phyloP scores from a whole-genome alignment of 2,113 vertebrate genomes.

The Struthidea cinerea region DNA sequence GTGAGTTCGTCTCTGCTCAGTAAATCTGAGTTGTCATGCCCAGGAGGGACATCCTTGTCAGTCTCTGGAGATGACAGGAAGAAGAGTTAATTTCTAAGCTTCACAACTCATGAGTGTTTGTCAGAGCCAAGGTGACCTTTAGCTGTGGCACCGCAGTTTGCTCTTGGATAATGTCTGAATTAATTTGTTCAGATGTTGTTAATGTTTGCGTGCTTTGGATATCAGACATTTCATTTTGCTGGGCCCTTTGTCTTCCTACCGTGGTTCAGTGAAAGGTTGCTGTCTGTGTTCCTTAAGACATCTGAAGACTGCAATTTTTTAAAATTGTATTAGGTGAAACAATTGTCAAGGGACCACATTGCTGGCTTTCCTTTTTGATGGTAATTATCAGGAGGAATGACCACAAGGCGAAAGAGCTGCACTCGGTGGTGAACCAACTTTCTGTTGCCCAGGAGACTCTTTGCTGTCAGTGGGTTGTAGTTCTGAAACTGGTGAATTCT shows the following conservation, averaged over 20 bases:
- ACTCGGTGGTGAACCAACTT: neutral
- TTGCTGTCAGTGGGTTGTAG: neutral
- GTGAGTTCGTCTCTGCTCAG: neutral
- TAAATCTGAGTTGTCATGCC: neutral
- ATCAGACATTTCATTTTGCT: rapidly evolving
- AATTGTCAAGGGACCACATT: neutral
- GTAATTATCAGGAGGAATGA: neutral
- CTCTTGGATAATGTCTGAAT: neutral
- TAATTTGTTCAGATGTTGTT: neutral
- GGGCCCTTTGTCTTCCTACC: neutral
- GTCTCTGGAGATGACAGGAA: neutral
- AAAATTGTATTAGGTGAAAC: neutral
- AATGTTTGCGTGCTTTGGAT: neutral
- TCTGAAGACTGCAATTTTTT: neutral
- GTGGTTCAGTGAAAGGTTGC: neutral
- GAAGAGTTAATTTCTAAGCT: neutral
- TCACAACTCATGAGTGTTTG: neutral
- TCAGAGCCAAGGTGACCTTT: neutral
- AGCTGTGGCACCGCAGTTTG: neutral
- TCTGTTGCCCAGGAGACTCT: neutral
- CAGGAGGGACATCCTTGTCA: neutral
- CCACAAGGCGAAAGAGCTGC: neutral
- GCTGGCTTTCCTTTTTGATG: neutral
- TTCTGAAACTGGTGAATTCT: neutral
- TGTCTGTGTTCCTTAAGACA: neutral